Conservation (phyloP, 53 echinoderm and acorn worm species). For the Holothuria scabra region DNA sequence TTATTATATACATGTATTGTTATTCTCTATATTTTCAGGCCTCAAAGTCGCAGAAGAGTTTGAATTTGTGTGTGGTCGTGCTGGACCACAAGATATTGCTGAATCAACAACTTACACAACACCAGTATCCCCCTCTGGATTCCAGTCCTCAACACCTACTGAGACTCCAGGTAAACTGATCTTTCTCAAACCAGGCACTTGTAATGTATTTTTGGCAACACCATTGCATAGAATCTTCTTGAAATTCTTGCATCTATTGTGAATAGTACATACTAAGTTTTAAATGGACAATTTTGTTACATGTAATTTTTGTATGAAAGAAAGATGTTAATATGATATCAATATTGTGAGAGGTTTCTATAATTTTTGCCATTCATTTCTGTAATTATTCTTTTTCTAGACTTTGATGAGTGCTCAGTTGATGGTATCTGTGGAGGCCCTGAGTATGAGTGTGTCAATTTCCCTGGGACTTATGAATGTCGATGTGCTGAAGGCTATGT, state of each 20-base stretch:
- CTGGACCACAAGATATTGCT: neutral
- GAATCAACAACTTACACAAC: slow-evolving; percentile 33
- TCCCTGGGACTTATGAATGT: slow-evolving; percentile 87
- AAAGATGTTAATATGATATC: no score
- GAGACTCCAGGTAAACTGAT: slow-evolving; percentile 3
- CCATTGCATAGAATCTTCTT: no score
- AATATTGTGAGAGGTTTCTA: no score
- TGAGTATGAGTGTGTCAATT: slow-evolving; percentile 65
- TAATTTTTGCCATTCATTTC: no score
- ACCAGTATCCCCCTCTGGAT: slow-evolving; percentile 21
- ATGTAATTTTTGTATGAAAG: no score
- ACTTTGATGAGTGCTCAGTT: slow-evolving; percentile 78
- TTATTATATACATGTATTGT: no score
- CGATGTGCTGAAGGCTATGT: slow-evolving; percentile 68
- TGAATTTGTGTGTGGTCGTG: neutral
- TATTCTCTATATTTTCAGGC: neutral
- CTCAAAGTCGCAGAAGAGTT: slow-evolving; percentile 33
- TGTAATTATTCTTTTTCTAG: slow-evolving; percentile 32
- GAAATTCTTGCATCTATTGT: no score
- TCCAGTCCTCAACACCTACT: slow-evolving; percentile 19
- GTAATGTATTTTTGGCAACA: no score
- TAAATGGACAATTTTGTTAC: no score
- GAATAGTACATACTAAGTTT: no score
- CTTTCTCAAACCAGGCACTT: no score
- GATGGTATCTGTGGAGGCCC: slow-evolving; percentile 62